Percentiles rank a stretch among this genome's conserved stretches.
phyloP scores from a whole-genome alignment of 2,113 vertebrate genomes.

The Carollia perspicillata region DNA sequence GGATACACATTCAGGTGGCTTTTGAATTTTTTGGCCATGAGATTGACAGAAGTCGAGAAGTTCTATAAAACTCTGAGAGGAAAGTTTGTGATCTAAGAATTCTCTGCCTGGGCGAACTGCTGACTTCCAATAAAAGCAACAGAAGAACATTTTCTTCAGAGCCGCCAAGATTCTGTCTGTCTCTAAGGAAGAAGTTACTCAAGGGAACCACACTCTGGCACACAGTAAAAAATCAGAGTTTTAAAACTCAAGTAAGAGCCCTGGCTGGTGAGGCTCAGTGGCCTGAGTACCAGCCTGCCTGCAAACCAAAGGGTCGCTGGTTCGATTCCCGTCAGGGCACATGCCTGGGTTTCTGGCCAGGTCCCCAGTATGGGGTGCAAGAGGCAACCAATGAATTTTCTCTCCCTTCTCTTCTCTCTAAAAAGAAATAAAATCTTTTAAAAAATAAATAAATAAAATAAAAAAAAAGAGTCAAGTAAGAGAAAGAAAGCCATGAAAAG shows the following conservation, averaged over 20 bases:
- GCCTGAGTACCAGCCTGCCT: too few species aligned
- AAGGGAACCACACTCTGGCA: not conserved
- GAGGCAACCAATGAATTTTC: too few species aligned
- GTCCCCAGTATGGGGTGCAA: too few species aligned
- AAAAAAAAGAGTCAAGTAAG: not conserved
- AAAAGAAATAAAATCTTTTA: too few species aligned
- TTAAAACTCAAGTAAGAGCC: not conserved
- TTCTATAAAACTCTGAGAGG: not conserved
- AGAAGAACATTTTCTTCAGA: not conserved
- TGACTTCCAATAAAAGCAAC: not conserved
- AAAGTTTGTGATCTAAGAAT: not conserved
- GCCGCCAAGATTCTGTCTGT: not conserved
- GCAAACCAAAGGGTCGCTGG: too few species aligned
- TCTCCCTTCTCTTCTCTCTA: too few species aligned
- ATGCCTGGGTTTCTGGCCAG: too few species aligned
- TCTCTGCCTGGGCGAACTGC: not conserved
- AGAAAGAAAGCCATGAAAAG: not conserved
- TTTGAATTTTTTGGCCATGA: not conserved
- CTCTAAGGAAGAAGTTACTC: not conserved
- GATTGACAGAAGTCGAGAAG: not conserved
- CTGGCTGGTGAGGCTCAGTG: too few species aligned
- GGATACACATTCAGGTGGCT: not conserved
- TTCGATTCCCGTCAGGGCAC: too few species aligned
- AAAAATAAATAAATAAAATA: too few species aligned
- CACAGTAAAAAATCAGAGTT: not conserved